Evolutionary conservation across 2,888 invertebrate species (phyloP).

Genomic region (Dasysyrphus tricinctus): DNA sequence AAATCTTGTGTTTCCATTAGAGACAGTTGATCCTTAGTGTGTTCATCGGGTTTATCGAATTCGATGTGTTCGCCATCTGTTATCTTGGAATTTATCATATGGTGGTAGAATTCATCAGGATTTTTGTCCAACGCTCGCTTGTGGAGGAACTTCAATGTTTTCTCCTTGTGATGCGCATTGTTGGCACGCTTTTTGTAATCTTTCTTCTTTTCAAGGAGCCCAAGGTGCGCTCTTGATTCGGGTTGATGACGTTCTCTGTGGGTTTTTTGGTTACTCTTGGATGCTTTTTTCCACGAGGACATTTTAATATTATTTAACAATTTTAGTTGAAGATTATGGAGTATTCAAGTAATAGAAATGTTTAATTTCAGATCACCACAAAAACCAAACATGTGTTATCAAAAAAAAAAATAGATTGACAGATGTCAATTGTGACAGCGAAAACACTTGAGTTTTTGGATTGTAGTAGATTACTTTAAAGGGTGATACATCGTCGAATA

Average conservation of each 20-base stretch:
- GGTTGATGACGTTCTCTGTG: constrained; percentile 95
- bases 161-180: constrained; percentile 92
- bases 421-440: background rate
- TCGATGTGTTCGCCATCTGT: constrained; percentile 88
- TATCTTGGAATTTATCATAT: constrained; percentile 95
- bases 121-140: constrained; percentile 95
- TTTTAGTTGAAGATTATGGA: background rate
- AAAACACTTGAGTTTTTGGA: too few species aligned
- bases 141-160: constrained; percentile 91
- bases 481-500: background rate
- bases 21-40: constrained; percentile 92
- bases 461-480: constrained; percentile 9
- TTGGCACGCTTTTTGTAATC: constrained; percentile 92
- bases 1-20: constrained; percentile 96
- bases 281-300: constrained; percentile 96
- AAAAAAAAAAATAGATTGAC: too few species aligned
- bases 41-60: constrained; percentile 88
- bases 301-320: constrained; percentile 83
- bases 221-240: constrained; percentile 89
- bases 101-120: constrained; percentile 99
- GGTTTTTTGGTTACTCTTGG: constrained; percentile 92
- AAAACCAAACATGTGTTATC: constrained; percentile 2
- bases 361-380: background rate
- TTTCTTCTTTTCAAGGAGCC: constrained; percentile 94
- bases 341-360: too few species aligned